Evolutionary conservation across 1,140 invertebrate genomes (phyloP).

Genomic region (Trigoniulus corallinus): DNA sequence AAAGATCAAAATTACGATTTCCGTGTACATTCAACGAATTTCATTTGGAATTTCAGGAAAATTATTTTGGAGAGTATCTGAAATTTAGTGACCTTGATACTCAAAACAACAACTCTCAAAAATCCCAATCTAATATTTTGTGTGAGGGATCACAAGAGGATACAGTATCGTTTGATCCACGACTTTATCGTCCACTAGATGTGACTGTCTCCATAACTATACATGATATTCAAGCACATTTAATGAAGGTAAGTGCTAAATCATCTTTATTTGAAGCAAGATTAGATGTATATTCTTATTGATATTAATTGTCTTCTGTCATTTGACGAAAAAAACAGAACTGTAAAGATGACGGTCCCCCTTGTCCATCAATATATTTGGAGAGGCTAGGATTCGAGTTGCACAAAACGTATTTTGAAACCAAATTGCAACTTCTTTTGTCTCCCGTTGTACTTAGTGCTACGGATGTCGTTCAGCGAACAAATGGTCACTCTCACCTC

Average conservation of each 20-base stretch:
- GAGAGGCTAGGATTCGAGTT: slow-evolving; percentile 92
- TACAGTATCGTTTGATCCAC: slow-evolving; percentile 45
- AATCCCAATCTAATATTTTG: slow-evolving; percentile 23
- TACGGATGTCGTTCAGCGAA: slow-evolving; percentile 17
- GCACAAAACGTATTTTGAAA: slow-evolving; percentile 82
- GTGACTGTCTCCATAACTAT: slow-evolving; percentile 86
- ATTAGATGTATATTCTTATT: background rate
- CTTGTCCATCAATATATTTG: slow-evolving; percentile 74
- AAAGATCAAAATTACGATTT: no score
- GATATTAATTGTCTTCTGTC: no score
- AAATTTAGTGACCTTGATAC: slow-evolving; percentile 52
- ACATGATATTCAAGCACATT: slow-evolving; percentile 85
- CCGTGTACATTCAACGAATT: no score
- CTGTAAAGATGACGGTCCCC: slow-evolving; percentile 65
- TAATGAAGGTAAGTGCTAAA: slow-evolving; percentile 44
- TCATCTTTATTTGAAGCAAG: background rate
- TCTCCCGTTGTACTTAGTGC: slow-evolving; percentile 62
- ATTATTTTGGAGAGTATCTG: slow-evolving; percentile 91
- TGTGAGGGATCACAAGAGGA: background rate
- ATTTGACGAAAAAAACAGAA: slow-evolving; percentile 33
- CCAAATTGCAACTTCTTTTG: slow-evolving; percentile 71
- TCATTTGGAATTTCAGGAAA: slow-evolving; percentile 42
- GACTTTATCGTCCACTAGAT: slow-evolving; percentile 70
- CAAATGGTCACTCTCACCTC: slow-evolving; percentile 22
- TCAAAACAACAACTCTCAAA: slow-evolving; percentile 34